These are phyloP conservation scores for Parapristionchus giblindavisi DNA, from an alignment of 2,888 invertebrate species.

Conservation along the genomic window DNA sequence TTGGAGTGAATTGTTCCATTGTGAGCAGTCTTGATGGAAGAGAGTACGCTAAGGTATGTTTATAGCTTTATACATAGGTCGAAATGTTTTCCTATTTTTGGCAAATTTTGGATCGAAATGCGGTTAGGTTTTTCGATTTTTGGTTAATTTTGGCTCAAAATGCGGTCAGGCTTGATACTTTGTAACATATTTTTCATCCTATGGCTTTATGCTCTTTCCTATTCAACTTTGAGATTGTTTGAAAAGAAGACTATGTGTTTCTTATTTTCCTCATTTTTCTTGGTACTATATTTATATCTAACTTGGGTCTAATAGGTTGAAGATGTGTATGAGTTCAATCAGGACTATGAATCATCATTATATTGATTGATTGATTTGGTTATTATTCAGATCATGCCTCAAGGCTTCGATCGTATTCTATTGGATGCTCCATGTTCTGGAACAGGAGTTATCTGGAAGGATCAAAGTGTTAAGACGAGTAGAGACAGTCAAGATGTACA, in stretches of 20 bases:
- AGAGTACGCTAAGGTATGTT: constrained; percentile 79
- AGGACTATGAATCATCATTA: not conserved
- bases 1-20: constrained; percentile 92
- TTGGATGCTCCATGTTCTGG: constrained; percentile 98
- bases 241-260: too few species aligned
- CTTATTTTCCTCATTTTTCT: too few species aligned
- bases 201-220: too few species aligned
- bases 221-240: too few species aligned
- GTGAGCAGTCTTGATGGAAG: constrained; percentile 89
- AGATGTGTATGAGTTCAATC: too few species aligned
- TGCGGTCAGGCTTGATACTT: too few species aligned
- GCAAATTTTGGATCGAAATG: not conserved
- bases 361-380: not conserved
- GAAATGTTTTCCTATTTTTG: constrained; percentile 15
- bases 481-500: constrained; percentile 74
- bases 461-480: constrained; percentile 91
- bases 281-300: too few species aligned
- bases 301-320: too few species aligned
- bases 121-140: not conserved
- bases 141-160: not conserved
- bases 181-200: too few species aligned
- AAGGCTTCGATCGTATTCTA: constrained; percentile 88
- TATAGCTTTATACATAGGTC: too few species aligned
- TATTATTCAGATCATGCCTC: constrained; percentile 53
- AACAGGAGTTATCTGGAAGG: constrained; percentile 96